Conservation (phyloP, 2,888 invertebrate species). For the Campoplex nolae region DNA sequence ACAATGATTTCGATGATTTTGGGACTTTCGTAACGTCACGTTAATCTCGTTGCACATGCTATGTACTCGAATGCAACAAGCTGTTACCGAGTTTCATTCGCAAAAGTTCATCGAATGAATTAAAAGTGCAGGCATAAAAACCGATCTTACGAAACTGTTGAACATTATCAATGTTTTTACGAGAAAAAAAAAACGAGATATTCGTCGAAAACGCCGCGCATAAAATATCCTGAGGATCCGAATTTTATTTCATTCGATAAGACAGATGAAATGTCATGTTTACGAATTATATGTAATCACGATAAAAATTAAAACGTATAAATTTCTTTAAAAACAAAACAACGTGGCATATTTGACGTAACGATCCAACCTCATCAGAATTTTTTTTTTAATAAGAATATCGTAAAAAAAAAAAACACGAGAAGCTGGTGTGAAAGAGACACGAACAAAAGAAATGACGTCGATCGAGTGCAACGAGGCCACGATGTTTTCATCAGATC, state of each 20-base stretch:
- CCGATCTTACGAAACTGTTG: not conserved
- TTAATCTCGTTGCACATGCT: not conserved
- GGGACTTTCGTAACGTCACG: too few relatives aligned
- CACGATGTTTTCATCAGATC: conserved; percentile 55
- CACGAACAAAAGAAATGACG: conserved; percentile 5
- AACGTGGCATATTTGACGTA: too few relatives aligned
- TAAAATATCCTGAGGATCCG: too few relatives aligned
- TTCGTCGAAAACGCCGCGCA: not conserved
- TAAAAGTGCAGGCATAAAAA: not conserved
- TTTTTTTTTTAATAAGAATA: not conserved
- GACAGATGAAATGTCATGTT: not conserved
- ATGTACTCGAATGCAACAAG: not conserved
- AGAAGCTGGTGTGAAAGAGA: not conserved
- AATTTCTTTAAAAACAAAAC: not conserved
- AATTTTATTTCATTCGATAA: not conserved
- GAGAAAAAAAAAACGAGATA: not conserved
- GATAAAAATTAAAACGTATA: too few relatives aligned
- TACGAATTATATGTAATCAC: too few relatives aligned
- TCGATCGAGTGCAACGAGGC: conserved; percentile 57
- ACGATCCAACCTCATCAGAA: too few relatives aligned
- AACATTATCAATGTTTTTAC: not conserved
- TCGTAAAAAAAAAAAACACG: not conserved
- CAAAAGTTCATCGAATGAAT: not conserved
- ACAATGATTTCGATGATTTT: not conserved
- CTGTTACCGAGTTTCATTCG: not conserved